Conservation (phyloP, 2,113 vertebrate species). For the Apteryx owenii region DNA sequence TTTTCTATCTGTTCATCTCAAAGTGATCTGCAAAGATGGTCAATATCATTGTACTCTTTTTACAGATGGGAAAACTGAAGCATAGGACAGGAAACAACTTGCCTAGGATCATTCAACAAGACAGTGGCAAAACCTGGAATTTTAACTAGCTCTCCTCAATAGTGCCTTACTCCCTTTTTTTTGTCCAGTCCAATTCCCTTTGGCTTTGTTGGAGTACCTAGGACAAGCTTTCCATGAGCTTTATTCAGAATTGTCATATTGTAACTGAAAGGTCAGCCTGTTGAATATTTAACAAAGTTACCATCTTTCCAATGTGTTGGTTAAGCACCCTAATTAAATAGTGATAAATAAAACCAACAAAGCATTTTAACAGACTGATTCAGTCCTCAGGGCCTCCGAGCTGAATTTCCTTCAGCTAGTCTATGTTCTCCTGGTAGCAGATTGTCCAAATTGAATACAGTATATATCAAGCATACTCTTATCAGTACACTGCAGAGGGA, state of each 20-base stretch:
- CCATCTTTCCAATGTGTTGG: conserved; percentile 36
- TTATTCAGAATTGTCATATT: conserved; percentile 36
- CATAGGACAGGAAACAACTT: conserved; percentile 39
- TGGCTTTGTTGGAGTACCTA: conserved; percentile 34
- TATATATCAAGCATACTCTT: conserved; percentile 19
- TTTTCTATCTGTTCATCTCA: conserved; percentile 20
- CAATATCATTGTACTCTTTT: not conserved
- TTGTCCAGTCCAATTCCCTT: not conserved
- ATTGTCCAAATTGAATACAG: conserved; percentile 2
- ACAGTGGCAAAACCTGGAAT: not conserved
- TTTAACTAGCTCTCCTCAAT: conserved; percentile 43
- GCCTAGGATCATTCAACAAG: conserved; percentile 3
- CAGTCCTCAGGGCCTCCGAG: not conserved
- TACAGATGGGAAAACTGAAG: conserved; percentile 32
- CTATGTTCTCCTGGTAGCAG: conserved; percentile 1
- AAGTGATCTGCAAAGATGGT: not conserved
- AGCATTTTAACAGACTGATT: conserved; percentile 46
- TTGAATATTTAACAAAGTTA: conserved; percentile 54
- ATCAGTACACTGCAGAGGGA: conserved; percentile 48
- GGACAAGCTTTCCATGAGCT: conserved; percentile 37
- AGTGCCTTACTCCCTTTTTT: not conserved
- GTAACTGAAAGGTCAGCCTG: conserved; percentile 22
- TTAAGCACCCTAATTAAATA: conserved; percentile 48
- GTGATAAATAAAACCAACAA: conserved; percentile 39
- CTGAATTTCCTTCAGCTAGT: conserved; percentile 47